phyloP scores from a whole-genome alignment of 2,888 invertebrate species.

The Branchellion lobata region DNA sequence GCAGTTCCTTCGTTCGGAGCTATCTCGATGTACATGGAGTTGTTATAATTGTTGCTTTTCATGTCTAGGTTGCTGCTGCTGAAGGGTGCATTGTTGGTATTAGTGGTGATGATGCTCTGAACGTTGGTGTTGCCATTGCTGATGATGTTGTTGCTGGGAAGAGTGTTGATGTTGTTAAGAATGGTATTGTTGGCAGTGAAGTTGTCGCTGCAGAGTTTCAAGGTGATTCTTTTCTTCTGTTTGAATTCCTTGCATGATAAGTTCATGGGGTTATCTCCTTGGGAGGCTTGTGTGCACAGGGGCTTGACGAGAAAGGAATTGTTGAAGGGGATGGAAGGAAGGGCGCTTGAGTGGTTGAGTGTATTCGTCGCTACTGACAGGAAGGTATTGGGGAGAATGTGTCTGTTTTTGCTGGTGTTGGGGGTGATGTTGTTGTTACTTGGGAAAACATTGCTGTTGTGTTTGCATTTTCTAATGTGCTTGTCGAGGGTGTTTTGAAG shows the following conservation, averaged over 20 bases:
- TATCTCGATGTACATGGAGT: not conserved
- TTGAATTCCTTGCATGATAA: not conserved
- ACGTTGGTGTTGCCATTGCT: not conserved
- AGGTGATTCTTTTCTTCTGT: no score
- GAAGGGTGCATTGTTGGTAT: not conserved
- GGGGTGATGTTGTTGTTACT: not conserved
- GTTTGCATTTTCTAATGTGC: slow-evolving; percentile 96
- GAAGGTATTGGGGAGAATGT: not conserved
- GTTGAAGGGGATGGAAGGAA: no score
- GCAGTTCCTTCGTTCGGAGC: not conserved
- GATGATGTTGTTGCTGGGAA: not conserved
- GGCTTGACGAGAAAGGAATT: not conserved
- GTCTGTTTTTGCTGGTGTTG: not conserved
- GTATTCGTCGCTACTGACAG: not conserved
- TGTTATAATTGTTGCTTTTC: not conserved
- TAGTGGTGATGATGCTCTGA: no score
- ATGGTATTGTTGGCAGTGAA: no score
- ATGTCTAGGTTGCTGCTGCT: not conserved
- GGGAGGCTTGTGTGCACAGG: not conserved
- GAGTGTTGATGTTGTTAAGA: not conserved
- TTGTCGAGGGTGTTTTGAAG: slow-evolving; percentile 98
- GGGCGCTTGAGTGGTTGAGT: not conserved
- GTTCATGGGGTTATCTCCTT: not conserved
- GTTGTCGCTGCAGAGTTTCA: no score
- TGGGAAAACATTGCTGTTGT: not conserved